Conservation (phyloP, 2,797 vertebrate genomes). For the Nyctalus aviator region DNA sequence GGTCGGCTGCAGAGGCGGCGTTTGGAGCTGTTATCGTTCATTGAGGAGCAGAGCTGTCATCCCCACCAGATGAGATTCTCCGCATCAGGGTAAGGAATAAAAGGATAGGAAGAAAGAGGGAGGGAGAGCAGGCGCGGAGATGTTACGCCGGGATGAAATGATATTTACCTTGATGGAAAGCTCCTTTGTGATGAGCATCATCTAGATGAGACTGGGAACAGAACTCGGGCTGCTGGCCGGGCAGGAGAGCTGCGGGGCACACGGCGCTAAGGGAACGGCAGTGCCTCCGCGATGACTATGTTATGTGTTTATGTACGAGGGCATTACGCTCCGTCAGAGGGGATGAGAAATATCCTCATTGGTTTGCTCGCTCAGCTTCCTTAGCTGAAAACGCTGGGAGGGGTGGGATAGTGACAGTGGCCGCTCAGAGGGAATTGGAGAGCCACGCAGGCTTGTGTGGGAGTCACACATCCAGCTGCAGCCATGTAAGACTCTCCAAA, state of each 20-base stretch:
- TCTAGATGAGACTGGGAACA: conserved; percentile 85
- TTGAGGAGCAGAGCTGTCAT: conserved; percentile 84
- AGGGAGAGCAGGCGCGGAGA: conserved; percentile 65
- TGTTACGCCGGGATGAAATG: conserved; percentile 81
- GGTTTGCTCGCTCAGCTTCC: conserved; percentile 86
- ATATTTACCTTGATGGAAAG: conserved; percentile 88
- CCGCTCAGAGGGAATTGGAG: conserved; percentile 80
- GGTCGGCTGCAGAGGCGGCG: conserved; percentile 84
- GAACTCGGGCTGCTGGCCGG: conserved; percentile 82
- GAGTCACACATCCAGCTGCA: not conserved
- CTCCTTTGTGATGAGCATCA: conserved; percentile 86
- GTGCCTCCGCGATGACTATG: conserved; percentile 84
- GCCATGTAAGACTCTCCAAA: conserved; percentile 55
- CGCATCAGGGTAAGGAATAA: conserved; percentile 68
- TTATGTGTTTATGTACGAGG: conserved; percentile 86
- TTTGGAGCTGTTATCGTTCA: conserved; percentile 85
- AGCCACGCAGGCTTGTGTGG: conserved; percentile 58
- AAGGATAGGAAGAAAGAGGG: conserved; percentile 75
- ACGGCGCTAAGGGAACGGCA: conserved; percentile 80
- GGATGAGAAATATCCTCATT: conserved; percentile 86
- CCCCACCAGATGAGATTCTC: conserved; percentile 71
- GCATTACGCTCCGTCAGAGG: conserved; percentile 85
- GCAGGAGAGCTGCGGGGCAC: conserved; percentile 77
- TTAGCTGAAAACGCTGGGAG: conserved; percentile 81
- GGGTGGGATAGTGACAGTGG: conserved; percentile 79